A percentile compares a stretch with the other conserved stretches of the same genome.
Conservation (phyloP, 1,140 invertebrate species). For the Papilio aristodemus region DNA sequence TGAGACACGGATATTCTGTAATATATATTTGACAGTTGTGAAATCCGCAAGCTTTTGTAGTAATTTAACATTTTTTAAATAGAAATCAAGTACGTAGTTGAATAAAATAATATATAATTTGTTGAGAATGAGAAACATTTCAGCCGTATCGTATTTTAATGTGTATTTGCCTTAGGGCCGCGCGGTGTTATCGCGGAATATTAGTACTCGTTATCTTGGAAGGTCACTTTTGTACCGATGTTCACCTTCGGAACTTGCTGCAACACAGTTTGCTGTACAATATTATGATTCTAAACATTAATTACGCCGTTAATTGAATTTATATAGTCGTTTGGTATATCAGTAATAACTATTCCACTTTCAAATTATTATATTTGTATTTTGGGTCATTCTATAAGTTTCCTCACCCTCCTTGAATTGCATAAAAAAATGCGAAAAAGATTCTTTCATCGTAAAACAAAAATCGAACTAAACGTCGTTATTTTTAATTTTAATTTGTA, state of each 20-base stretch:
- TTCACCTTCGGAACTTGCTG: conserved; percentile 50
- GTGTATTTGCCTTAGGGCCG: conserved; percentile 16
- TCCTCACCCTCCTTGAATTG: too few relatives aligned
- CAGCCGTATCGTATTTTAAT: not conserved
- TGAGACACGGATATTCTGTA: too few relatives aligned
- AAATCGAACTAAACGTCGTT: too few relatives aligned
- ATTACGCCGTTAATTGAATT: not conserved
- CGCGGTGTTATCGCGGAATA: conserved; percentile 46
- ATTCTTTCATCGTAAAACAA: too few relatives aligned
- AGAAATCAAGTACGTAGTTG: not conserved
- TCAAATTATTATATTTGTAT: too few relatives aligned
- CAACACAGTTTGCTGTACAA: conserved; percentile 34
- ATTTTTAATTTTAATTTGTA: too few relatives aligned
- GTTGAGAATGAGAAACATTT: not conserved
- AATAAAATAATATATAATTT: not conserved
- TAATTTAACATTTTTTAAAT: not conserved
- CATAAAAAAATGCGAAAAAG: too few relatives aligned
- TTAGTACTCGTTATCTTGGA: conserved; percentile 55
- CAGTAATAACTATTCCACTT: not conserved
- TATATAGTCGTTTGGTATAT: conserved; percentile 6
- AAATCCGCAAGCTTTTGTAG: not conserved
- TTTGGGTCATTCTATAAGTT: too few relatives aligned
- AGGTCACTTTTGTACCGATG: conserved; percentile 51
- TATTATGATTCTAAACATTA: conserved; percentile 1
- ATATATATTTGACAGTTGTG: not conserved